phyloP scores from a whole-genome alignment of 1,140 invertebrate species.

The Copidosoma floridanum region DNA sequence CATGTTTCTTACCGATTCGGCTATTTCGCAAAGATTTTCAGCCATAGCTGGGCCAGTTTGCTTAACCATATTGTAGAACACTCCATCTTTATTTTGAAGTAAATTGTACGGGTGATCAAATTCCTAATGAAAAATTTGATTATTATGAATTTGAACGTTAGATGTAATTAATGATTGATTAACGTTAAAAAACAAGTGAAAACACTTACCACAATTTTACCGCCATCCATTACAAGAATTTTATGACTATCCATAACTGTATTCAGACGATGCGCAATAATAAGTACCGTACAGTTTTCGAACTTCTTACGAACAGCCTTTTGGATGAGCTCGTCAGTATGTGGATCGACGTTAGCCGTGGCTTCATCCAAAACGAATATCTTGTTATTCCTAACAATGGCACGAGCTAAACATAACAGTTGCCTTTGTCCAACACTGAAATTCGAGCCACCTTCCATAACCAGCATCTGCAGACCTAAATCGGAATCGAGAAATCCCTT shows the following conservation, averaged over 20 bases:
- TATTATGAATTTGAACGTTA: too few species aligned
- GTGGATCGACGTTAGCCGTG: conserved; percentile 71
- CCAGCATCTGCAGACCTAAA: conserved; percentile 66
- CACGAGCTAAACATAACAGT: conserved; percentile 74
- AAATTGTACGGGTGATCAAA: conserved; percentile 65
- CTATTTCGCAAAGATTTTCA: conserved; percentile 61
- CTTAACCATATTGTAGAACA: conserved; percentile 66
- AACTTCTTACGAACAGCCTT: conserved; percentile 71
- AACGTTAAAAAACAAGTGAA: neutral
- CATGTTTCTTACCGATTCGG: conserved; percentile 46
- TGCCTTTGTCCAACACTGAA: conserved; percentile 83
- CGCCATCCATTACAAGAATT: conserved; percentile 64
- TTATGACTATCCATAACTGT: conserved; percentile 72
- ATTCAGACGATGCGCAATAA: conserved; percentile 80
- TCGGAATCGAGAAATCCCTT: conserved; percentile 62
- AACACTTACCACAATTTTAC: conserved; percentile 55
- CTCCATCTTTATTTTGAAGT: conserved; percentile 55
- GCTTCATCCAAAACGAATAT: conserved; percentile 73
- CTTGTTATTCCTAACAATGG: conserved; percentile 76
- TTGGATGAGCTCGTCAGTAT: conserved; percentile 73
- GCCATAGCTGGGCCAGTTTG: conserved; percentile 66
- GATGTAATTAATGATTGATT: too few species aligned
- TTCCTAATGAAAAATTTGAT: conserved; percentile 53
- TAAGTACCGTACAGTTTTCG: conserved; percentile 75
- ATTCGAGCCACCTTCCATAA: conserved; percentile 75